Percentiles rank a stretch among this genome's conserved stretches.
Evolutionary conservation across 1,140 invertebrate species (phyloP).

Genomic region (Eciton burchellii): DNA sequence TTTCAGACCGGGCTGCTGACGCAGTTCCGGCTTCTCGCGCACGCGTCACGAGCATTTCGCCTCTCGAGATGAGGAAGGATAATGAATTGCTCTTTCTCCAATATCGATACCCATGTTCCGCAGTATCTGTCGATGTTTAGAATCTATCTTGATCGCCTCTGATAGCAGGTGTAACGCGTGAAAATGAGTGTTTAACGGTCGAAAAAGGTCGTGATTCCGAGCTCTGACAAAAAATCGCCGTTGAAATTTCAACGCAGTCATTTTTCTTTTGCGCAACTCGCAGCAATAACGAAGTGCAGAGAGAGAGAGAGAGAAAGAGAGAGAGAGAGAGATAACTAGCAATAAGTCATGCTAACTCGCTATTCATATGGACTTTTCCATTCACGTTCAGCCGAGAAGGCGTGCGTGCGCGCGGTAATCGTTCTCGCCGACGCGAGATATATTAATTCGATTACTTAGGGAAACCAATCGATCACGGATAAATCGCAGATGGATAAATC

Average conservation of each 20-base stretch:
- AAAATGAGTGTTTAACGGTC: neutral
- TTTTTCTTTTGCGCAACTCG: slow-evolving; percentile 40
- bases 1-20: neutral
- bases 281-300: slow-evolving; percentile 16
- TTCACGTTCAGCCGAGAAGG: neutral
- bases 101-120: neutral
- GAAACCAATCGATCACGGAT: neutral
- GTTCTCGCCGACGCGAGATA: neutral
- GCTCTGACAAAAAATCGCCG: neutral
- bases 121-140: neutral
- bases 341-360: neutral
- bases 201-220: neutral
- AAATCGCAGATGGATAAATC: neutral
- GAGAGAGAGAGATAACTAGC: neutral
- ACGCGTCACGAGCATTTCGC: neutral
- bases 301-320: neutral
- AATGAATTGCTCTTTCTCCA: too few relatives aligned
- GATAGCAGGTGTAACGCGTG: neutral
- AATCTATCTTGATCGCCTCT: neutral
- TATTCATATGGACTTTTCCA: slow-evolving; percentile 13
- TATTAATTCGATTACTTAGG: slow-evolving; percentile 5
- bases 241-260: slow-evolving; percentile 19
- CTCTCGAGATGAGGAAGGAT: neutral
- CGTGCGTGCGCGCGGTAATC: neutral
- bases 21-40: slow-evolving; percentile 2